These are phyloP conservation scores for Pterocles gutturalis DNA, from an alignment of 2,113 vertebrate species.

Conservation along the genomic window DNA sequence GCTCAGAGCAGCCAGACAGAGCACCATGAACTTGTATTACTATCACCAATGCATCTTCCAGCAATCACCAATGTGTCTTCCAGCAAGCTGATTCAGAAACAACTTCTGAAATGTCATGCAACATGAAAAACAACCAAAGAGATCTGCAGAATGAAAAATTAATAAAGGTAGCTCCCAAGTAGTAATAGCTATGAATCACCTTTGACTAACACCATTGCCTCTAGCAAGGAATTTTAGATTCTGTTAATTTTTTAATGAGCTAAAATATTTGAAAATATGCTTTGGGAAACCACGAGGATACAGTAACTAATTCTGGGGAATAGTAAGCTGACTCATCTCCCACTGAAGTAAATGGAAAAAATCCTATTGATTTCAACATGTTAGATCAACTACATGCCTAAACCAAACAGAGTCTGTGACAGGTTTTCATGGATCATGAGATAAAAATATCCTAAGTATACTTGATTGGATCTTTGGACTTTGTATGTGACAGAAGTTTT, in stretches of 20 bases:
- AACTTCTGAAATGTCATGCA: not conserved
- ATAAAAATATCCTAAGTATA: not conserved
- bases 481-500: not conserved
- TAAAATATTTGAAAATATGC: not conserved
- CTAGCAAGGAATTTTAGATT: not conserved
- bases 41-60: not conserved
- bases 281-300: not conserved
- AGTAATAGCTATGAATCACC: not conserved
- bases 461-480: not conserved
- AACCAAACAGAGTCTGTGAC: not conserved
- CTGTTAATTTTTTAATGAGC: slow-evolving; percentile 15
- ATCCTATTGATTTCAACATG: not conserved
- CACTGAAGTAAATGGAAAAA: not conserved
- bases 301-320: not conserved
- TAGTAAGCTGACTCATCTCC: not conserved
- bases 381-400: not conserved
- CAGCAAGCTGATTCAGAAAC: not conserved
- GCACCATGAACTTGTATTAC: not conserved
- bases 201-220: not conserved
- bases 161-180: not conserved
- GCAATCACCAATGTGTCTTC: not conserved
- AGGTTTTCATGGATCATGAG: not conserved
- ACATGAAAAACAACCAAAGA: not conserved
- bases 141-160: not conserved
- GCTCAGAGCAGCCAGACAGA: not conserved